phyloP scores from a whole-genome alignment of 2,113 vertebrate genomes.

The Mesembrinibis cayennensis region DNA sequence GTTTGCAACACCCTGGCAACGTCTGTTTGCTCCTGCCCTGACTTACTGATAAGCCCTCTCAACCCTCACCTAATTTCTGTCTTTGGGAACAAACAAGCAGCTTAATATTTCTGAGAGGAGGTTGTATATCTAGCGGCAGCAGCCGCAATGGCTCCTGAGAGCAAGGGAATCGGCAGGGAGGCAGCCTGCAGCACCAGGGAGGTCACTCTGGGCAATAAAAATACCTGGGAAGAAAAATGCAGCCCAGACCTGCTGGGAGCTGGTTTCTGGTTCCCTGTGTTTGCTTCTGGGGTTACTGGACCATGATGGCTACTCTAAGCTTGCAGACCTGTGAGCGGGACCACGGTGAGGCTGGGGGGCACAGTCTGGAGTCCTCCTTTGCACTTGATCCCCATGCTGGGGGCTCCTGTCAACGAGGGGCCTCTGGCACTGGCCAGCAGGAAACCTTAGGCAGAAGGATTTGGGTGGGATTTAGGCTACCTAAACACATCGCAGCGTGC shows the following conservation, averaged over 20 bases:
- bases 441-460: background rate
- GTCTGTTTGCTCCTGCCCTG: background rate
- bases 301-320: background rate
- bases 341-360: accelerated
- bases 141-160: background rate
- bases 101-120: background rate
- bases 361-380: background rate
- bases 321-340: background rate
- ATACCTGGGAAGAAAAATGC: background rate
- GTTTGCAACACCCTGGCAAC: background rate
- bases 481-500: accelerated
- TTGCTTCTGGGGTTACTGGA: background rate
- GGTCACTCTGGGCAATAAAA: background rate
- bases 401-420: background rate
- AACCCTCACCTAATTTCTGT: constrained; percentile 22
- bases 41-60: constrained; percentile 2
- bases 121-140: background rate
- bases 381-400: background rate
- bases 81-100: background rate
- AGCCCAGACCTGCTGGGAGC: background rate
- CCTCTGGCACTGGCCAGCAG: background rate
- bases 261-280: background rate
- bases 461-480: background rate
- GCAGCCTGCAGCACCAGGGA: background rate
- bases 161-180: accelerated